These are phyloP conservation scores for Brachyistius frenatus DNA, from an alignment of 2,113 vertebrate genomes.

Conservation along the genomic window DNA sequence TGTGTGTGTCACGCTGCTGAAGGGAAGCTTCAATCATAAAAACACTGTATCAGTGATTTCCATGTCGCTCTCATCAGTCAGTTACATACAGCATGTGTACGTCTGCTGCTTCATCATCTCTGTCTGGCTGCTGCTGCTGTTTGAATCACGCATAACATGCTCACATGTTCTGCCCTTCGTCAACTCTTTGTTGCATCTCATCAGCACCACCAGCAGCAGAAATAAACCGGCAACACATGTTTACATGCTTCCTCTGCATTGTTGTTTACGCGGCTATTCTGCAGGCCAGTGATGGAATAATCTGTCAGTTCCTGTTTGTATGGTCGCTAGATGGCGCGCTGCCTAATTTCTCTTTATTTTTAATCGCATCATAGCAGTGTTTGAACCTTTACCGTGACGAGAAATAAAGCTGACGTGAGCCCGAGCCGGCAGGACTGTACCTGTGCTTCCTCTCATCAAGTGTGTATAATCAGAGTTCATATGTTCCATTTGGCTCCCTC, in stretches of 20 bases:
- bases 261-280: slow-evolving; percentile 36
- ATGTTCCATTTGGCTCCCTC: slow-evolving; percentile 21
- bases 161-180: not conserved
- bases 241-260: slow-evolving; percentile 29
- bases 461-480: slow-evolving; percentile 1
- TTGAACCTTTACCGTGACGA: slow-evolving; percentile 49
- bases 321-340: slow-evolving; percentile 66
- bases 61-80: too few species aligned
- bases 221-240: slow-evolving; percentile 5
- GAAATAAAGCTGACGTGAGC: slow-evolving; percentile 43
- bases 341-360: slow-evolving; percentile 26
- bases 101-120: not conserved
- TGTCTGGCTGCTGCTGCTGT: too few species aligned
- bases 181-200: slow-evolving; percentile 2
- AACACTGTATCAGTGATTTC: too few species aligned
- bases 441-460: not conserved
- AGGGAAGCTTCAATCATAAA: too few species aligned
- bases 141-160: not conserved
- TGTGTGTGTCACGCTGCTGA: not conserved
- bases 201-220: slow-evolving; percentile 3
- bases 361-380: slow-evolving; percentile 45
- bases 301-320: slow-evolving; percentile 10
- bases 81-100: not conserved
- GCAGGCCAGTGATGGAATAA: slow-evolving; percentile 24
- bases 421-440: slow-evolving; percentile 30